Percentiles rank a stretch among this genome's conserved stretches.
Conservation (phyloP, 2,888 invertebrate genomes). For the Sceliomorpha sp. region DNA sequence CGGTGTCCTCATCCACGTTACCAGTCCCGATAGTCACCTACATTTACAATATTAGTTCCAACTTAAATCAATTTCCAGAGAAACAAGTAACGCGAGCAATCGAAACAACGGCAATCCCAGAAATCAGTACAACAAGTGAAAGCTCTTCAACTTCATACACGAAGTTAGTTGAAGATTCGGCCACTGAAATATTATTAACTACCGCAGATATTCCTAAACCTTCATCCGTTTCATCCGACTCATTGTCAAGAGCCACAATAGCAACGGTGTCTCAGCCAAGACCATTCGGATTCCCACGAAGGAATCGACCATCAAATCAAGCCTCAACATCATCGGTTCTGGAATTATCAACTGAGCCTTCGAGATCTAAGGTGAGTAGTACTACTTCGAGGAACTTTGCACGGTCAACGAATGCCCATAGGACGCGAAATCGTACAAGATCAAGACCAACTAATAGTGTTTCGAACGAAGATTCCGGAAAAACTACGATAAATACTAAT, state of each 20-base stretch:
- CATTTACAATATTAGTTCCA: slow-evolving; percentile 55
- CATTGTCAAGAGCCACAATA: slow-evolving; percentile 59
- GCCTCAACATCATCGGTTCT: slow-evolving; percentile 59
- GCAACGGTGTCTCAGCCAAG: slow-evolving; percentile 81
- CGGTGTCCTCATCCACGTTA: slow-evolving; percentile 40
- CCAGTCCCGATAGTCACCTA: slow-evolving; percentile 57
- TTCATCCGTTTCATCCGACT: slow-evolving; percentile 46
- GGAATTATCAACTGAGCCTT: slow-evolving; percentile 65
- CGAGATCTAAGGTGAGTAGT: slow-evolving; percentile 78
- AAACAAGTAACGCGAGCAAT: slow-evolving; percentile 10
- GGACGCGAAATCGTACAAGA: slow-evolving; percentile 68
- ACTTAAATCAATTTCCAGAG: slow-evolving; percentile 25
- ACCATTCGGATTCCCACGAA: slow-evolving; percentile 82
- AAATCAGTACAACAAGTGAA: slow-evolving; percentile 15
- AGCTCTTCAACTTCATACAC: slow-evolving; percentile 55
- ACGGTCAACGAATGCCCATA: slow-evolving; percentile 69
- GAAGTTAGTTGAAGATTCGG: slow-evolving; percentile 70
- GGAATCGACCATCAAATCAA: slow-evolving; percentile 79
- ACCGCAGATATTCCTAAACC: slow-evolving; percentile 59
- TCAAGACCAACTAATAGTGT: slow-evolving; percentile 57
- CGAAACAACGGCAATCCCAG: slow-evolving; percentile 11
- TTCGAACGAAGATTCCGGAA: slow-evolving; percentile 41
- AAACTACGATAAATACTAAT: slow-evolving; percentile 6
- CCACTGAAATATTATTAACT: slow-evolving; percentile 70
- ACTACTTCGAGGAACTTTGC: slow-evolving; percentile 74